A percentile compares a stretch with the other conserved stretches of the same genome.
Evolutionary conservation across 2,888 invertebrate species (phyloP).

Genomic region (Perizoma affinitatum): DNA sequence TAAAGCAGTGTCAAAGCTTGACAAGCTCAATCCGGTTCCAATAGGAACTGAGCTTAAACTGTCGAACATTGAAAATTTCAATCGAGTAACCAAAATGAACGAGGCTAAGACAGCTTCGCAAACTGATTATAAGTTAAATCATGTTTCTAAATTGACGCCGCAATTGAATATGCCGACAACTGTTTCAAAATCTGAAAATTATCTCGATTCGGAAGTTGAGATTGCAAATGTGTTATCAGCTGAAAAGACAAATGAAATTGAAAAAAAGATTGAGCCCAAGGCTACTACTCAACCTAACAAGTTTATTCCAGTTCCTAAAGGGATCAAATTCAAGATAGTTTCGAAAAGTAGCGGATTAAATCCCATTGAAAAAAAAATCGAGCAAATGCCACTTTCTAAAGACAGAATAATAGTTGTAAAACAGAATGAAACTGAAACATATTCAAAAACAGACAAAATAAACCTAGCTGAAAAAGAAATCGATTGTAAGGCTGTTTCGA

Average conservation of each 20-base stretch:
- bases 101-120: not conserved
- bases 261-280: slow-evolving; percentile 8
- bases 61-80: slow-evolving; percentile 1
- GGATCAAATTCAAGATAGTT: slow-evolving; percentile 2
- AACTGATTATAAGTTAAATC: not conserved
- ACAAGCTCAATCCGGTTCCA: not conserved
- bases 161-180: not conserved
- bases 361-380: slow-evolving; percentile 15
- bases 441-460: slow-evolving; percentile 6
- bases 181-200: not conserved
- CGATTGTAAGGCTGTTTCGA: not conserved
- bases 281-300: slow-evolving; percentile 6
- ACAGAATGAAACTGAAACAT: slow-evolving; percentile 10
- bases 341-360: slow-evolving; percentile 6
- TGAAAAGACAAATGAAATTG: slow-evolving; percentile 1
- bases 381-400: not conserved
- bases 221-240: not conserved
- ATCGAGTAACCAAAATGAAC: not conserved
- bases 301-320: slow-evolving; percentile 15
- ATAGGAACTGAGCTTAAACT: slow-evolving; percentile 6
- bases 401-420: not conserved
- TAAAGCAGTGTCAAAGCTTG: not conserved
- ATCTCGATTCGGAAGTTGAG: slow-evolving; percentile 2
- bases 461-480: slow-evolving; percentile 2
- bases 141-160: slow-evolving; percentile 4